phyloP scores from a whole-genome alignment of 2,797 vertebrate species.

The Podarcis lilfordi region DNA sequence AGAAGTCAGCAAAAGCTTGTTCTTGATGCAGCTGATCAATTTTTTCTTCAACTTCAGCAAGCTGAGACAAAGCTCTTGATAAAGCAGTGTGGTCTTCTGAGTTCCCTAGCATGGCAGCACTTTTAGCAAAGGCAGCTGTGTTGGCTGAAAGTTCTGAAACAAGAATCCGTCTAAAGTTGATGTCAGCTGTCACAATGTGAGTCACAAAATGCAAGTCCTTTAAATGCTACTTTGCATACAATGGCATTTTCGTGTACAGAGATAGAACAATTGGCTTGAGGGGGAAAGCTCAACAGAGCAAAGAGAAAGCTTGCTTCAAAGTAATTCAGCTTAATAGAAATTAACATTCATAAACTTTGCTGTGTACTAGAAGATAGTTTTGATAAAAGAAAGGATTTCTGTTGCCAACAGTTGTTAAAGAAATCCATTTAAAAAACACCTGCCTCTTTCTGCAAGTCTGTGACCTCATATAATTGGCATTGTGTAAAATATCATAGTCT shows the following conservation, averaged over 20 bases:
- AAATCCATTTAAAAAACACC: no score
- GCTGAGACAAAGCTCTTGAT: conserved; percentile 93
- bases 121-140: conserved; percentile 95
- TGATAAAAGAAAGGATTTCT: no score
- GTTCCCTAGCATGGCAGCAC: conserved; percentile 97
- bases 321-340: neutral
- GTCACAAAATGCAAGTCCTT: neutral
- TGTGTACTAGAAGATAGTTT: no score
- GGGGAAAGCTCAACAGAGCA: neutral
- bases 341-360: neutral
- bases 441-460: no score
- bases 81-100: conserved; percentile 97
- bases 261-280: neutral
- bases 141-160: conserved; percentile 91
- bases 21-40: conserved; percentile 96
- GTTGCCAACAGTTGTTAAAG: no score
- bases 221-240: neutral
- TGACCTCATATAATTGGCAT: no score
- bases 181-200: neutral
- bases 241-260: neutral
- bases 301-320: neutral
- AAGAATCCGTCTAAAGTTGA: conserved; percentile 8
- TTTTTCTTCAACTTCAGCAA: conserved; percentile 97
- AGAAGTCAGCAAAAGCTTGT: conserved; percentile 94
- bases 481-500: no score